These are phyloP conservation scores for Alexandromys fortis DNA, from an alignment of 2,113 vertebrate species.

Conservation along the genomic window DNA sequence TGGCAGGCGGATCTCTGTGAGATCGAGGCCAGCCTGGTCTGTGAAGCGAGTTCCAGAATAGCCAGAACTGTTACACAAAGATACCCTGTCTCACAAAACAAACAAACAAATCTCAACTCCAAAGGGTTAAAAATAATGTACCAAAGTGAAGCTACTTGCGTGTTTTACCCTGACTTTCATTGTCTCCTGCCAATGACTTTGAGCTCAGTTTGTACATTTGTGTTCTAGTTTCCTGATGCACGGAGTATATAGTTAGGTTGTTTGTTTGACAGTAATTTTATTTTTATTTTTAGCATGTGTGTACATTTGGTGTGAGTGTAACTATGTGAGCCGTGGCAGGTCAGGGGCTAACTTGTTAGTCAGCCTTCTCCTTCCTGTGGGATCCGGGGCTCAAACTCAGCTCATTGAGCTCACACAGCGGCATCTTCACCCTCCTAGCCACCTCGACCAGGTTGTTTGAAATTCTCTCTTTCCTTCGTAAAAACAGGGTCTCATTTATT, in stretches of 20 bases:
- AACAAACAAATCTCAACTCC: not conserved
- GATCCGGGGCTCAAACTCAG: not conserved
- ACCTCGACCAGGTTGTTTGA: not conserved
- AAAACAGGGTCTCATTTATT: not conserved
- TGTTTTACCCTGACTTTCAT: not conserved
- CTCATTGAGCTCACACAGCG: not conserved
- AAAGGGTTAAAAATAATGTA: not conserved
- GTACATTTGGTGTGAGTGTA: not conserved
- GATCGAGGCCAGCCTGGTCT: no score
- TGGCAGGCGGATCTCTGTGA: no score
- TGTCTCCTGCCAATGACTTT: not conserved
- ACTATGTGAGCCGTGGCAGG: not conserved
- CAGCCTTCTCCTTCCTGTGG: not conserved
- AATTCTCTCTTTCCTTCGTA: not conserved
- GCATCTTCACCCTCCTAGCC: not conserved
- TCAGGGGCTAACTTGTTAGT: not conserved
- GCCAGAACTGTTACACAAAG: no score
- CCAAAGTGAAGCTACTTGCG: not conserved
- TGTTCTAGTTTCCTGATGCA: not conserved
- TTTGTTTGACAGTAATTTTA: not conserved
- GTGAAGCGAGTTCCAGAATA: no score
- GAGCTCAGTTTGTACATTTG: not conserved
- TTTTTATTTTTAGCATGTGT: not conserved
- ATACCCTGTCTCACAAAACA: no score
- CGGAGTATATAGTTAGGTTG: not conserved